These are phyloP conservation scores for Euspilapteryx auroguttella DNA, from an alignment of 2,888 invertebrate species.

Conservation along the genomic window DNA sequence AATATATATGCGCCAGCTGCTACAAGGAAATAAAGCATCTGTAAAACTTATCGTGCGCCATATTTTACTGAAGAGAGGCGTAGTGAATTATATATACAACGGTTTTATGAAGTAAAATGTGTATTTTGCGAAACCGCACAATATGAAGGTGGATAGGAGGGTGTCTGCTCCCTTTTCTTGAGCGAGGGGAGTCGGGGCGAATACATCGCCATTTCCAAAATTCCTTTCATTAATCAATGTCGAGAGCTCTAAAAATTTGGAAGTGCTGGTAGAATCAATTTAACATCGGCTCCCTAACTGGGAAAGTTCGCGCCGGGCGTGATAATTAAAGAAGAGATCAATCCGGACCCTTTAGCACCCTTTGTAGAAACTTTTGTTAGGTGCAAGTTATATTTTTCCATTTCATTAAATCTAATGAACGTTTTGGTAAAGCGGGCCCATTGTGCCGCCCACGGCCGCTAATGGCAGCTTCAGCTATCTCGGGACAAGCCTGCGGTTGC, in stretches of 20 bases:
- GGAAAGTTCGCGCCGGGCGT: conserved; percentile 28
- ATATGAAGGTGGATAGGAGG: conserved; percentile 12
- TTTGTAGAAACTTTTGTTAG: no score
- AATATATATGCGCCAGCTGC: conserved; percentile 2
- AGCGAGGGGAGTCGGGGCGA: conserved; percentile 23
- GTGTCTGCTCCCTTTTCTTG: conserved; percentile 28
- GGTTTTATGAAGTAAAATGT: conserved; percentile 23
- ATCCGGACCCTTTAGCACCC: conserved; percentile 16
- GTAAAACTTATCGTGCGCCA: conserved; percentile 3
- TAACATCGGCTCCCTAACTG: conserved; percentile 35
- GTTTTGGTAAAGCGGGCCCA: no score
- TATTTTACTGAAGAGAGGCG: conserved; percentile 2
- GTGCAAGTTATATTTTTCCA: no score
- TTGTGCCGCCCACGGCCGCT: no score
- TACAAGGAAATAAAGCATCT: conserved; percentile 2
- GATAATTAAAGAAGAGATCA: conserved; percentile 49
- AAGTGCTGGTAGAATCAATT: conserved; percentile 54
- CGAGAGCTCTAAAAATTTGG: conserved; percentile 48
- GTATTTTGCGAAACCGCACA: conserved; percentile 15
- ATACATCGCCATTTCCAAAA: conserved; percentile 35
- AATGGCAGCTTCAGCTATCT: no score
- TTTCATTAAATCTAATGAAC: no score
- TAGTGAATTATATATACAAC: conserved; percentile 4
- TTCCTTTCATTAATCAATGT: conserved; percentile 57
- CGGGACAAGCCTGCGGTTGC: no score